Conservation (phyloP, 2,888 invertebrate genomes). For the Teleogryllus oceanicus region DNA sequence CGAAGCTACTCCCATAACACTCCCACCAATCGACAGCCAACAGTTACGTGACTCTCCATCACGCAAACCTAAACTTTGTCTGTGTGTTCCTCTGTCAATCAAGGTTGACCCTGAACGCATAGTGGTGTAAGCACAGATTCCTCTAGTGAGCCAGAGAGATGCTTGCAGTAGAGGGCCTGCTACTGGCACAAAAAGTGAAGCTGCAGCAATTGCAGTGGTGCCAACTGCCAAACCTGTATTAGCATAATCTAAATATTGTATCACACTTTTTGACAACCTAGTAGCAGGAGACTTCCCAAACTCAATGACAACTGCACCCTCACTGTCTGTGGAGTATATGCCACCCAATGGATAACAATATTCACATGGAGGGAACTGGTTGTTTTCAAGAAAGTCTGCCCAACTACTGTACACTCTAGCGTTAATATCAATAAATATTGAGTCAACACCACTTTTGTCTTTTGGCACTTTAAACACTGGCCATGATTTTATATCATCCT, state of each 20-base stretch:
- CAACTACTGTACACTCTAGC: constrained; percentile 32
- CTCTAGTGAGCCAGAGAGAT: constrained; percentile 19
- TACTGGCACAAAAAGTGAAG: constrained; percentile 23
- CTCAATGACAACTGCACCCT: constrained; percentile 26
- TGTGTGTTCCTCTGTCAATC: constrained; percentile 30
- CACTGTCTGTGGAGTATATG: constrained; percentile 22
- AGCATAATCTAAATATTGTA: background rate
- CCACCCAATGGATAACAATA: constrained; percentile 33
- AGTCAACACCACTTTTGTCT: background rate
- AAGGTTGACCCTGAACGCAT: constrained; percentile 24
- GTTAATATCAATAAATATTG: constrained; percentile 29
- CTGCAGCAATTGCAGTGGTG: constrained; percentile 23
- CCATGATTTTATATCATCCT: background rate
- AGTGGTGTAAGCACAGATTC: constrained; percentile 29
- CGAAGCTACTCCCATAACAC: constrained; percentile 30
- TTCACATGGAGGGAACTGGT: constrained; percentile 29
- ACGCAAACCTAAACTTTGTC: constrained; percentile 30
- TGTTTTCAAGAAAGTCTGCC: constrained; percentile 30
- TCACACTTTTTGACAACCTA: background rate
- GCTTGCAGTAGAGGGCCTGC: constrained; percentile 27
- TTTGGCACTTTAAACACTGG: constrained; percentile 11
- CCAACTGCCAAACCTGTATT: constrained; percentile 19
- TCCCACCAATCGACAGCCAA: constrained; percentile 30
- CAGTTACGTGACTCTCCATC: constrained; percentile 27
- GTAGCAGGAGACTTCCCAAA: constrained; percentile 30